phyloP scores from a whole-genome alignment of 2,113 vertebrate species.

The Tricholaema leucomelas region DNA sequence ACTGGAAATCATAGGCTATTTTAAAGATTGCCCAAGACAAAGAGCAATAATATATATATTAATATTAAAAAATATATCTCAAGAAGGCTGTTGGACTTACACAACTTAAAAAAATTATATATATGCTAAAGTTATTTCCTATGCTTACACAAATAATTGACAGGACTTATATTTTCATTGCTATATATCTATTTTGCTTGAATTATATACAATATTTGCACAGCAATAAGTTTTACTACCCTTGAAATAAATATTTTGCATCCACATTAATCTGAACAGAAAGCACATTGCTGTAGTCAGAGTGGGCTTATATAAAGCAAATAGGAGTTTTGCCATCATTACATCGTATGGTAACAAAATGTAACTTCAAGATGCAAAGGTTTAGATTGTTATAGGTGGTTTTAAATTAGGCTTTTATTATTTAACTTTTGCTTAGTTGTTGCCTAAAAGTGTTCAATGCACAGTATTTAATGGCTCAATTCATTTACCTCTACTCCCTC shows the following conservation, averaged over 20 bases:
- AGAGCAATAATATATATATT: background rate
- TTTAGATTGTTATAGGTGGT: background rate
- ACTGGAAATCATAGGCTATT: background rate
- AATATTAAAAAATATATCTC: background rate
- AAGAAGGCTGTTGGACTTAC: rapidly evolving
- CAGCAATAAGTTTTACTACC: background rate
- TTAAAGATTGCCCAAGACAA: background rate
- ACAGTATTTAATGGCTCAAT: background rate
- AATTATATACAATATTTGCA: background rate
- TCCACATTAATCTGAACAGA: background rate
- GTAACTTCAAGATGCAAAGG: background rate
- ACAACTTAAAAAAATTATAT: background rate
- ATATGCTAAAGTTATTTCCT: background rate
- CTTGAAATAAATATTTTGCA: background rate
- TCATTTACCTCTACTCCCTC: rapidly evolving
- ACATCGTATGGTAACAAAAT: background rate
- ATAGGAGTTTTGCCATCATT: background rate
- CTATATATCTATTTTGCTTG: background rate
- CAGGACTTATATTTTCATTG: background rate
- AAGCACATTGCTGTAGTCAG: background rate
- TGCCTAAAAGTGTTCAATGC: background rate
- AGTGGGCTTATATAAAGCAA: background rate
- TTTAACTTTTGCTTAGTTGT: background rate
- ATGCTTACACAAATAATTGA: background rate
- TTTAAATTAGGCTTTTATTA: background rate